Evolutionary conservation across 2,797 vertebrate genomes (phyloP).

Genomic region (Varecia variegata): DNA sequence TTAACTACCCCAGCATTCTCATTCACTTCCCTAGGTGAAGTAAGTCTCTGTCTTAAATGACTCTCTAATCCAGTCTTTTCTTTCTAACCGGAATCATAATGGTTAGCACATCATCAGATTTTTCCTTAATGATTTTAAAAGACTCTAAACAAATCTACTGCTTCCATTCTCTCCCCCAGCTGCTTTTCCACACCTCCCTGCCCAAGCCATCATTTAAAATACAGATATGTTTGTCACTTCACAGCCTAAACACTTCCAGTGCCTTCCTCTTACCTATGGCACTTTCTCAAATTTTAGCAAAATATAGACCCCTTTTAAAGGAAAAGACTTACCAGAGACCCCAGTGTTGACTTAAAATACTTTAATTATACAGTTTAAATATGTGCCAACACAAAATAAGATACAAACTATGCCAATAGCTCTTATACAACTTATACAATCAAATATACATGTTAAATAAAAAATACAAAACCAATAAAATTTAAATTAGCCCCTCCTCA

Average conservation of each 20-base stretch:
- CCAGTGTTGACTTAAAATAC: not conserved
- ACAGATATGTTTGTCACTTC: not conserved
- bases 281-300: not conserved
- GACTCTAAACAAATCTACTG: not conserved
- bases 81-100: not conserved
- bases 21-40: not conserved
- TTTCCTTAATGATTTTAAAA: not conserved
- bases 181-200: not conserved
- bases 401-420: not conserved
- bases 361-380: conserved; percentile 17
- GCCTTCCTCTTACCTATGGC: not conserved
- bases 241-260: not conserved
- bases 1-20: not conserved
- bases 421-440: not conserved
- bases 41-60: not conserved
- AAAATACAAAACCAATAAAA: not conserved
- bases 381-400: not conserved
- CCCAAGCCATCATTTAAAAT: not conserved
- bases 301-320: not conserved
- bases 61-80: not conserved
- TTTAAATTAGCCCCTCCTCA: not conserved
- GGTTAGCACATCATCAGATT: not conserved
- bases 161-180: not conserved
- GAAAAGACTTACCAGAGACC: not conserved
- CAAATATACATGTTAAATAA: not conserved